phyloP scores from a whole-genome alignment of 2,888 invertebrate genomes.

The Miltochrista miniata region DNA sequence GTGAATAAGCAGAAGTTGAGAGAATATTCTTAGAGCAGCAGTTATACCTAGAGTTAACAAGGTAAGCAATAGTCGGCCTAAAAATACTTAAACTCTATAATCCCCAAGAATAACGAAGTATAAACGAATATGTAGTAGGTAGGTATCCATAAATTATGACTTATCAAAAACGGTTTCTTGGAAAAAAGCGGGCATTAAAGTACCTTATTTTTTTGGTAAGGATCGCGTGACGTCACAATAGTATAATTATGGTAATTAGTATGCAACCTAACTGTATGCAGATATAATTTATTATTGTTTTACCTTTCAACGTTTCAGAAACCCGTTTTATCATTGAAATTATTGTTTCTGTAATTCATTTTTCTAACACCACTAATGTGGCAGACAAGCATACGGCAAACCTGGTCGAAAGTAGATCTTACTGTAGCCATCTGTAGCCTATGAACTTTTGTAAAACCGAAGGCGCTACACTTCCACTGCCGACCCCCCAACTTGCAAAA shows the following conservation, averaged over 20 bases:
- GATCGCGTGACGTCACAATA: constrained; percentile 36
- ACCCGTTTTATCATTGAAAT: too few species aligned
- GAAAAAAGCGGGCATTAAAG: constrained; percentile 22
- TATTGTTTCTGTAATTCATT: too few species aligned
- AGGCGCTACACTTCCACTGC: too few species aligned
- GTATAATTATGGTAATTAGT: constrained; percentile 32
- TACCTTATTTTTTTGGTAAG: constrained; percentile 31
- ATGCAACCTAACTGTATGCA: constrained; percentile 35
- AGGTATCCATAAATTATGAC: constrained; percentile 21
- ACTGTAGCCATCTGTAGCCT: too few species aligned
- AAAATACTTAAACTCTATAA: background rate
- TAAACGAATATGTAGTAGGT: constrained; percentile 14
- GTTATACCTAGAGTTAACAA: too few species aligned
- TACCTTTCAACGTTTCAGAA: constrained; percentile 10
- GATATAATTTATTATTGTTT: constrained; percentile 30
- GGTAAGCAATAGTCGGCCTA: background rate
- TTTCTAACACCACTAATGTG: too few species aligned
- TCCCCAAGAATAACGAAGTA: background rate
- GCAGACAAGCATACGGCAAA: too few species aligned
- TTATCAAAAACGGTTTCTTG: constrained; percentile 27
- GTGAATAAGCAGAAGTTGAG: too few species aligned
- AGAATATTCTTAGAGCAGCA: too few species aligned
- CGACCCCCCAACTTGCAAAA: too few species aligned
- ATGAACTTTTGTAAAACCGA: too few species aligned
- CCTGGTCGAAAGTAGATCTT: too few species aligned